These are phyloP conservation scores for Tenodera sinensis DNA, from an alignment of 2,888 invertebrate genomes.

Conservation along the genomic window DNA sequence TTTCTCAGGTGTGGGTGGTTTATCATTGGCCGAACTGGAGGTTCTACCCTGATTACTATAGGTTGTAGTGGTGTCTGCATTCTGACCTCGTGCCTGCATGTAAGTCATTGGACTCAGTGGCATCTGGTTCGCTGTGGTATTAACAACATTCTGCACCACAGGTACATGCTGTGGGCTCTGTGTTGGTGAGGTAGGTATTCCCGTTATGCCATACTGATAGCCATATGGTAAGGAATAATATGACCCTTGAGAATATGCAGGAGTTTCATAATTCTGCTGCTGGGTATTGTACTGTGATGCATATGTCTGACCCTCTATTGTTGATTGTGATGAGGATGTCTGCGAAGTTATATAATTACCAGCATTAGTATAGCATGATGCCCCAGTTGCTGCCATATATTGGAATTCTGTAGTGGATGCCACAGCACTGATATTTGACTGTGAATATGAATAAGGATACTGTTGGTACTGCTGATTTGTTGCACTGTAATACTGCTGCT, in stretches of 20 bases:
- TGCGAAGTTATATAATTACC: constrained; percentile 49
- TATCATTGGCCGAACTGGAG: not conserved
- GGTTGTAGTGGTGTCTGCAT: constrained; percentile 36
- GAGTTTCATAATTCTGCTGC: not conserved
- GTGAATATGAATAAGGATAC: not conserved
- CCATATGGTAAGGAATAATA: constrained; percentile 52
- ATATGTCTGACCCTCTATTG: constrained; percentile 37
- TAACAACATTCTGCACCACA: constrained; percentile 30
- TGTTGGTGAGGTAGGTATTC: not conserved
- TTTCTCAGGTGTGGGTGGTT: not conserved
- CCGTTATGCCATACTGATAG: constrained; percentile 44
- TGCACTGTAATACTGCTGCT: not conserved
- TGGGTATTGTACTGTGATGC: constrained; percentile 31
- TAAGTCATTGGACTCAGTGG: constrained; percentile 40
- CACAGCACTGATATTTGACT: not conserved
- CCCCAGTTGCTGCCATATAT: constrained; percentile 15
- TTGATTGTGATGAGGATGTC: constrained; percentile 47
- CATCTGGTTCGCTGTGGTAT: constrained; percentile 2
- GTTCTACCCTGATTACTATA: constrained; percentile 21
- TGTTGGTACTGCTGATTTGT: not conserved
- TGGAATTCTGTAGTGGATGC: constrained; percentile 21
- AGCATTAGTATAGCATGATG: constrained; percentile 48
- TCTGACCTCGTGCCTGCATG: constrained; percentile 38
- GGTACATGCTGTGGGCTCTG: constrained; percentile 18
- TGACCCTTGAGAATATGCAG: constrained; percentile 21